Evolutionary conservation across 2,888 invertebrate genomes (phyloP), one percentile per base, ranked within the genome.

Genomic region (Dilophus febrilis): DNA sequence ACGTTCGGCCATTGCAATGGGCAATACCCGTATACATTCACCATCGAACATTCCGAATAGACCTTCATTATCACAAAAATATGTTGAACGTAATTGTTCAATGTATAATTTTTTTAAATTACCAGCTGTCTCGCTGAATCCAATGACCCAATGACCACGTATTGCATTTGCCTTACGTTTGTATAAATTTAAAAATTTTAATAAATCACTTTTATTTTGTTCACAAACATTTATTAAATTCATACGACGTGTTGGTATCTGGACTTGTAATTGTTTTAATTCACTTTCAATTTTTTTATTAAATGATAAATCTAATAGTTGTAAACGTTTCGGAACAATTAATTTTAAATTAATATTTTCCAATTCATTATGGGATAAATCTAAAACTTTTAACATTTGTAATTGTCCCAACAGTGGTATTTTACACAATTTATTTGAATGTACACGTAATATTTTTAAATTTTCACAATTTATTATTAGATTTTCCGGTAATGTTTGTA

Each of bases 211-310:
- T 14, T 77, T 62, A 58, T 82, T 83, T 51, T 79, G 76, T 12
- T 86, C 86, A 0, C 84, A 82, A 1, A 86, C 86, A 55, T 87
- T 86, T 1, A 87, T 79, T 19, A 87, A 64, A 51, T 84, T 85
- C 62, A 86, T 72, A 4, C 83, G 81, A 33, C 85, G 65, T 55
- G 83, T 80, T 30, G 80, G 78, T 59, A 81, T 69, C 51, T 84
- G 85, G 3, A 73, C 75, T 55, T 77, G 78, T 47, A 86, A 79
- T 56, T 86, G 84, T 33, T 80, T 72, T 12, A 83, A 80, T 53
- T 87, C 86, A 3, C 87, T 83, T 60, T 82, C 82, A 8, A 87
- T 64, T 50, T 82, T 77, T 34, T 75, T 68, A 53, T 87, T 87
- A 50, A 86, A 86, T 0, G 85, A 85, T 52, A 87, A 72, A 57